Conservation (phyloP, 2,113 vertebrate genomes). For the Mobula hypostoma region DNA sequence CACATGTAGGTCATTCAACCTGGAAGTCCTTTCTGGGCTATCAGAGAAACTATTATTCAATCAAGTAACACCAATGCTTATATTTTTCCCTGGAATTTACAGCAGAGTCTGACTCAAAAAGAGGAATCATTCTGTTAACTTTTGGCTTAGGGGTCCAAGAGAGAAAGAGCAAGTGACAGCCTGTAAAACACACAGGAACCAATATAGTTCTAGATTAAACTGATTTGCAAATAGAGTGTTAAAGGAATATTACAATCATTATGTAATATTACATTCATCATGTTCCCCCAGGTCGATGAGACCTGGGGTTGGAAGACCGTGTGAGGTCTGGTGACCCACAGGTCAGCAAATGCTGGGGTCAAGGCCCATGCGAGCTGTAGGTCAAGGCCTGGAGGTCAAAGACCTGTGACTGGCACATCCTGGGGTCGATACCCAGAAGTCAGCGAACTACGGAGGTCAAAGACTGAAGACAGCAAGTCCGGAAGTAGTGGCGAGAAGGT, state of each 20-base stretch:
- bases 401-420: too few species aligned
- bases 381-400: too few species aligned
- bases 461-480: too few species aligned
- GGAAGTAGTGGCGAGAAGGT: too few species aligned
- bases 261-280: too few species aligned
- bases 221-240: not conserved
- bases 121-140: not conserved
- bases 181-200: not conserved
- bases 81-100: not conserved
- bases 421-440: too few species aligned
- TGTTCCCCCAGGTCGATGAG: too few species aligned
- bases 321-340: too few species aligned
- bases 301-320: too few species aligned
- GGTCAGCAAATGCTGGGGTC: too few species aligned
- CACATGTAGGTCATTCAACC: constrained; percentile 19
- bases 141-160: not conserved
- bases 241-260: not conserved
- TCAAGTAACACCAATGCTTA: constrained; percentile 14
- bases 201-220: not conserved
- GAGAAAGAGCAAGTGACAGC: not conserved
- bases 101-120: not conserved
- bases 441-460: too few species aligned
- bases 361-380: too few species aligned
- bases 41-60: not conserved
- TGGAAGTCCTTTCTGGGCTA: not conserved